Base-by-base conservation (phyloP, 2,113 vertebrate genomes). In the Oncorhynchus clarkii region DNA sequence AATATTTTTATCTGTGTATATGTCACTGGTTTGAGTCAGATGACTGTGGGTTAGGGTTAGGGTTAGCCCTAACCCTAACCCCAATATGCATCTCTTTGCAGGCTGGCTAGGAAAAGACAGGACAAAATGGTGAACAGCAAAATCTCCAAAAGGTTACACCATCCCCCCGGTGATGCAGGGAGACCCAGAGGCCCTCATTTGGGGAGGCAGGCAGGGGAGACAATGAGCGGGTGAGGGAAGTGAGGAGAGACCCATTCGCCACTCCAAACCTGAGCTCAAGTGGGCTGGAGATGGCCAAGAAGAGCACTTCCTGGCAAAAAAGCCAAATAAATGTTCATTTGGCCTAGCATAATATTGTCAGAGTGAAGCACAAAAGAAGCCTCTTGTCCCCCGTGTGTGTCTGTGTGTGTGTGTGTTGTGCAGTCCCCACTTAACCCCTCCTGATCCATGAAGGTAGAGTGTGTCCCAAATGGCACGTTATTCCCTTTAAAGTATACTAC, bases 321-420 rank as follows among this genome's bases (percentile, higher is more conserved):
- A 83, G 80, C 88, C 91, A 92, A 93, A 93, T 90, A 89, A 91
- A 92, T 92, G 93, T 91, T 87, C 78, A 92, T 88, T 91, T 85
- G 86, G 80, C 86, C 88, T 90, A 92, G 88, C 87, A 93, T 91
- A 93, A 92, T 90, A 90, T 90, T 93, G 86, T 91, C 87, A 88
- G 80, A 85, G 74, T 77, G 77, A 73, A 65, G 74, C 78, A 91
- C 90, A 93, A 93, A 84, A 72, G 86, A 71, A 87, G 70, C 84
- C 86, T 76, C 84, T 67, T 12, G 12, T 88, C 73, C 78, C 60
- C 72, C 26, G 78, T 68, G 76, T 85, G 67, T 70, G 66, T 49
- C 45, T 54, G 73, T 72, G 83, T 79, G 76, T 34, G 72, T 82
- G 77, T 78, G 51, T 8, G 4, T n/a, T 6, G 24, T 22, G 74